Percentiles rank a stretch among this genome's conserved stretches.
Conservation (phyloP, 2,888 invertebrate species). For the Epistrophe eligans region DNA sequence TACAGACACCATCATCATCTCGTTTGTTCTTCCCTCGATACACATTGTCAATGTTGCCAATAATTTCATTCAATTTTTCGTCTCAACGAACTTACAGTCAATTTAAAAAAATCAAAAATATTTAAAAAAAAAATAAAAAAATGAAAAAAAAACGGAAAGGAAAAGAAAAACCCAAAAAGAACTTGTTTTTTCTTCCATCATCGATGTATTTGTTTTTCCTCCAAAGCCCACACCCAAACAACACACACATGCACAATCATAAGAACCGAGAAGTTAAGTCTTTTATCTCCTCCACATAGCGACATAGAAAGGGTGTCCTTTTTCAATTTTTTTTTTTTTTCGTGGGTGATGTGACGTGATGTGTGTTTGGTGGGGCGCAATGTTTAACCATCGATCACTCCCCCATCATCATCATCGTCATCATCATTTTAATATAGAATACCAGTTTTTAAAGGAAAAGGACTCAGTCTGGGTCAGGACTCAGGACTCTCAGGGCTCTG, state of each 20-base stretch:
- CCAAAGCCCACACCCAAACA: conserved; percentile 18
- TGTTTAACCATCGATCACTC: conserved; percentile 71
- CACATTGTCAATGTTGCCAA: conserved; percentile 75
- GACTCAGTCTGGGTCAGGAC: conserved; percentile 1
- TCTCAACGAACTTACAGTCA: conserved; percentile 74
- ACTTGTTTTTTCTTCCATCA: conserved; percentile 69
- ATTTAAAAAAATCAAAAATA: conserved; percentile 49
- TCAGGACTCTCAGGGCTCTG: conserved; percentile 9
- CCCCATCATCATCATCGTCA: conserved; percentile 73
- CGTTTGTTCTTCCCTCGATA: conserved; percentile 34
- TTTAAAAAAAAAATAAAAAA: conserved; percentile 27
- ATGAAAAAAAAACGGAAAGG: too few relatives aligned
- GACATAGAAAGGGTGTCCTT: conserved; percentile 26
- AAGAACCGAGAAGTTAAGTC: conserved; percentile 59
- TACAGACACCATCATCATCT: conserved; percentile 4
- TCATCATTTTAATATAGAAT: conserved; percentile 69
- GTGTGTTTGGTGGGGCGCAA: conserved; percentile 32
- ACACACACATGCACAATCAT: conserved; percentile 36
- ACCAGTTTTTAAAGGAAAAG: conserved; percentile 39
- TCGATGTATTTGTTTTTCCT: conserved; percentile 61
- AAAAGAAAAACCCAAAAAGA: conserved; percentile 12
- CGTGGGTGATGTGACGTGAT: conserved; percentile 8
- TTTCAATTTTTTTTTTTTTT: not conserved
- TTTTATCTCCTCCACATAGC: conserved; percentile 49
- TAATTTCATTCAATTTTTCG: conserved; percentile 75